Base-by-base conservation (phyloP, 2,113 vertebrate genomes). In the Boulengeromyrus knoepffleri region DNA sequence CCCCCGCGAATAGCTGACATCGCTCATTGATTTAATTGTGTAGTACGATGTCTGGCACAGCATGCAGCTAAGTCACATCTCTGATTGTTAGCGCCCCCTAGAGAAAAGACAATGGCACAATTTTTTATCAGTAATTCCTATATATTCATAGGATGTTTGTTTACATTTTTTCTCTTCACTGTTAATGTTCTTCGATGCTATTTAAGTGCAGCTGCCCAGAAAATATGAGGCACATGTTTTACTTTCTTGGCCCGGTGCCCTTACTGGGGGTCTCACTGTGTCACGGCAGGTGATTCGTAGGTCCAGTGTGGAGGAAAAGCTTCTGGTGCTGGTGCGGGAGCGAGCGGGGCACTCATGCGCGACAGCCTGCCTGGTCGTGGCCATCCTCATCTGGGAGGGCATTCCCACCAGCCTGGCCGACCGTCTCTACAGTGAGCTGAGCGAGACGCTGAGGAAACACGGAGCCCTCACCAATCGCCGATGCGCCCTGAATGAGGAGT, bases 401-500 rank as follows among this genome's bases (percentile, higher is more conserved):
- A 98, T 99, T 92, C 93, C 96, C 0, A 92, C 91, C 1, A 93
- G 90, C 88, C 92, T 98, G 89, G 98, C 99, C 0, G 97, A 99
- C 93, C 93, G 84, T 86, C 97, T 99, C 88, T 99, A 99, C 94
- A 90, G 92, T 0, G 98, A 99, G 45, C 97, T 99, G 84, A 97
- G 96, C 0, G 95, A 97, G 66, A 98, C 97, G 1, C 94, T 99
- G 93, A 94, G 93, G 90, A 99, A 97, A 89, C 96, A 97, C 0
- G 99, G 99, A 92, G 95, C 97, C 0, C 96, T 95, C 89, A 99
- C 99, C 0, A 98, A 97, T 92, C 96, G 99, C 53, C 97, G 99
- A 24, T 99, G 99, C 5, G 96, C 98, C 77, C 96, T 97, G 12
- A 99, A 99, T 0, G 99, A 99, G 92, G 98, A 98, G 99, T 99